Base-by-base conservation (phyloP, 2,888 invertebrate genomes). In the Callosobruchus maculatus region DNA sequence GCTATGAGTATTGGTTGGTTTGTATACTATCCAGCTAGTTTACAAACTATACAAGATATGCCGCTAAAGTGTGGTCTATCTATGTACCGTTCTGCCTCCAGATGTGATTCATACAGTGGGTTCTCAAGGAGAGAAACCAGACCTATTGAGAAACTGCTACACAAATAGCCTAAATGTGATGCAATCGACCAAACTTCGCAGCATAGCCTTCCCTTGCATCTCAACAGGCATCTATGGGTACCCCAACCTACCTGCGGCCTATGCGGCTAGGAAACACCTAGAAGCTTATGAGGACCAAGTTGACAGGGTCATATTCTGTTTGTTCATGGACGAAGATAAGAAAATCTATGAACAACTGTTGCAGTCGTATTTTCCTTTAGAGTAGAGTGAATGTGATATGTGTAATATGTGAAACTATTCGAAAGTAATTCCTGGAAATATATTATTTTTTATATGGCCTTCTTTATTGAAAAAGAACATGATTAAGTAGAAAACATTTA, bases 171-270 rank as follows among this genome's bases (percentile, higher is more conserved):
- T 97, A 0, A 84, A 90, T 0, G 78, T 92, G 20, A 89, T 90
- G 73, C 82, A 87, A 20, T 86, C 90, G 31, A 89, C 93, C 77
- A 85, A 90, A 0, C 81, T 95, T 0, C 88, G 88, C 70, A 90
- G 93, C 4, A 90, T 96, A 70, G 96, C 96, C 0, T 96, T 97
- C 84, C 96, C 96, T 0, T 97, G 97, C 84, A 95, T 97, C 83
- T 95, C 96, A 0, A 97, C 97, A 4, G 97, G 97, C n/a, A 90
- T 97, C 77, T 97, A 95, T 85, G 95, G 95, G 0, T 97, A 96
- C 85, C 96, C 96, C 0, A 93, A 93, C 84, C 90, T 91, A 75
- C 86, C 91, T 66, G 97, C 97, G 0, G 93, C 94, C 0, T 90
- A 92, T 80, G 91, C 95, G 3, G 96, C 95, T 0, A 88, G 94